phyloP scores from a whole-genome alignment of 30 jellyfish, hydroid and myxozoan genomes.

The Morbakka virulenta region DNA sequence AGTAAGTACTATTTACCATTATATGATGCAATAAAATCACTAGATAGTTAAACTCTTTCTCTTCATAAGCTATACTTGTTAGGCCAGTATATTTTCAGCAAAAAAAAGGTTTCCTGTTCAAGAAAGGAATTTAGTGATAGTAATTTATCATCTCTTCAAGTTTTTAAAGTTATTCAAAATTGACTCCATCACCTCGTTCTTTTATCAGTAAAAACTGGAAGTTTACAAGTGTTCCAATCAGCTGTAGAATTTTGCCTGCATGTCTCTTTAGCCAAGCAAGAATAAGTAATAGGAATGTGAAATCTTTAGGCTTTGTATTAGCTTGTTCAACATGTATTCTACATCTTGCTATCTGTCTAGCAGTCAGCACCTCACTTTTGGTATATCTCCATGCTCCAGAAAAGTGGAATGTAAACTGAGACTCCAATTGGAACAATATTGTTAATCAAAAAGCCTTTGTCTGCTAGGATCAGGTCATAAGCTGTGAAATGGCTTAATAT shows the following conservation, averaged over 20 bases:
- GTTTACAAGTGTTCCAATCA: slow-evolving; percentile 26
- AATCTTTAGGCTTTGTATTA: slow-evolving; percentile 11
- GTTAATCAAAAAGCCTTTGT: slow-evolving; percentile 35
- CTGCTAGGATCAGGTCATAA: slow-evolving; percentile 41
- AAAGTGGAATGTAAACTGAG: slow-evolving; percentile 16
- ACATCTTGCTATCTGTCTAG: slow-evolving; percentile 25
- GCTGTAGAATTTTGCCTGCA: not conserved
- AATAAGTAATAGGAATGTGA: not conserved
- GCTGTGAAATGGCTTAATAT: not conserved
- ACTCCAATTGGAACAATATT: slow-evolving; percentile 23
- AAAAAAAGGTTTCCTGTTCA: too few species aligned
- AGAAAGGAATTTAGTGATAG: too few species aligned
- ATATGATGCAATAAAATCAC: too few species aligned
- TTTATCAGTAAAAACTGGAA: slow-evolving; percentile 1
- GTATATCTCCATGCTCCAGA: slow-evolving; percentile 8
- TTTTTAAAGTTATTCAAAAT: too few species aligned
- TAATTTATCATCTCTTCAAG: too few species aligned
- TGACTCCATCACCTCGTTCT: slow-evolving; percentile 17
- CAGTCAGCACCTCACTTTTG: not conserved
- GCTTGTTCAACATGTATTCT: slow-evolving; percentile 34
- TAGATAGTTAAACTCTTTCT: too few species aligned
- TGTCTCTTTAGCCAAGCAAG: slow-evolving; percentile 9
- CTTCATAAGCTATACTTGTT: too few species aligned
- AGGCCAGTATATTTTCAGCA: too few species aligned
- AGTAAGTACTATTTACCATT: too few species aligned